Evolutionary conservation across 2,797 vertebrate genomes (phyloP).

Genomic region (Danio jaintianensis): DNA sequence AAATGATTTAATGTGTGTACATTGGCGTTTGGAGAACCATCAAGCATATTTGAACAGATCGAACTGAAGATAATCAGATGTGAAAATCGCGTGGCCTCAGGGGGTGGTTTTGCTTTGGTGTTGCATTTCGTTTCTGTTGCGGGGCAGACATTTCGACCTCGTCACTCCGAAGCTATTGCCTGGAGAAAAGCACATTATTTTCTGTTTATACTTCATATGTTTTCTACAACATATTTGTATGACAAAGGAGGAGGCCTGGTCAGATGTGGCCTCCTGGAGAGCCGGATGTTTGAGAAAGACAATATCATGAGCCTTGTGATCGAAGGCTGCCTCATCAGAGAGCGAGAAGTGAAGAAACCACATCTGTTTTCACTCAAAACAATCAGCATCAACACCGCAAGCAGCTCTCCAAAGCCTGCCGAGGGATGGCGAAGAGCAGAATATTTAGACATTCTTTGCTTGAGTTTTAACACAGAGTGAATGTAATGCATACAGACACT

Average conservation of each 20-base stretch:
- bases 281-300: slow-evolving; percentile 79
- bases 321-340: slow-evolving; percentile 63
- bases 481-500: slow-evolving; percentile 73
- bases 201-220: slow-evolving; percentile 65
- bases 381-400: slow-evolving; percentile 76
- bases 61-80: slow-evolving; percentile 76
- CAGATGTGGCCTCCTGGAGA: slow-evolving; percentile 67
- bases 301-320: slow-evolving; percentile 72
- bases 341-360: slow-evolving; percentile 62
- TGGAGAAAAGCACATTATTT: slow-evolving; percentile 63
- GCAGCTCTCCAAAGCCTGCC: slow-evolving; percentile 77
- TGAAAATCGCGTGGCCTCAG: slow-evolving; percentile 73
- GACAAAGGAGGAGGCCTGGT: slow-evolving; percentile 53
- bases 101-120: slow-evolving; percentile 66
- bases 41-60: slow-evolving; percentile 70
- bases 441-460: slow-evolving; percentile 74
- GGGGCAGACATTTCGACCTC: slow-evolving; percentile 65
- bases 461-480: slow-evolving; percentile 72
- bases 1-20: slow-evolving; percentile 50
- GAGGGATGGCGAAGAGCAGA: slow-evolving; percentile 71
- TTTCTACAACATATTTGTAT: slow-evolving; percentile 50
- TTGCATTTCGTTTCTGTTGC: slow-evolving; percentile 73
- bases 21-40: slow-evolving; percentile 56
- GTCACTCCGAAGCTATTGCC: slow-evolving; percentile 64
- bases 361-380: slow-evolving; percentile 86